A percentile compares a stretch with the other conserved stretches of the same genome.
phyloP scores from a whole-genome alignment of 1,140 invertebrate species.

The Meloidogyne hapla region DNA sequence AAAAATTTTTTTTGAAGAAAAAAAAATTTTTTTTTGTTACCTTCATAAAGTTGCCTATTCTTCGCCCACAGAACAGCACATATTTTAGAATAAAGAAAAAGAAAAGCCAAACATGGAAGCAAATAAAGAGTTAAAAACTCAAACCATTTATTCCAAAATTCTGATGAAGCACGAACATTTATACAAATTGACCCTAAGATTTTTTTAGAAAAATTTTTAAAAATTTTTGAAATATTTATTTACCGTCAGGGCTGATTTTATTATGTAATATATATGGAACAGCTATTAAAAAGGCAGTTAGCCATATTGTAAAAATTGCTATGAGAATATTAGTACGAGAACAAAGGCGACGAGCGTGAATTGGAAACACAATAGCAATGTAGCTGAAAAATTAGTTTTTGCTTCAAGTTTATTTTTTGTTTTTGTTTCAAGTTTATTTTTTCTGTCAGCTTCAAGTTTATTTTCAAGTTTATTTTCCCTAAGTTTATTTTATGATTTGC shows the following conservation, averaged over 20 bases:
- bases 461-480: neutral
- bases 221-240: neutral
- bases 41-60: slow-evolving; percentile 55
- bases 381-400: slow-evolving; percentile 44
- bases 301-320: slow-evolving; percentile 47
- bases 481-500: slow-evolving; percentile 6
- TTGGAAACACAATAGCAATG: slow-evolving; percentile 59
- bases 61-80: slow-evolving; percentile 57
- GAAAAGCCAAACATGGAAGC: slow-evolving; percentile 55
- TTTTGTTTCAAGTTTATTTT: neutral
- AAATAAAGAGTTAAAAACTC: slow-evolving; percentile 58
- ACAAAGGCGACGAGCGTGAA: slow-evolving; percentile 56
- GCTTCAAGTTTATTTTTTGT: neutral
- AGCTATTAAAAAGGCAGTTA: slow-evolving; percentile 48
- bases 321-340: slow-evolving; percentile 54
- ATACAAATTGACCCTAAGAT: slow-evolving; percentile 2
- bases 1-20: neutral
- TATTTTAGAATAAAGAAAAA: slow-evolving; percentile 54
- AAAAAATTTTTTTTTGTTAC: slow-evolving; percentile 9
- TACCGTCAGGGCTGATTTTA: slow-evolving; percentile 37
- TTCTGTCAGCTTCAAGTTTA: neutral
- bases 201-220: neutral
- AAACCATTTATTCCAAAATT: slow-evolving; percentile 39
- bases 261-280: slow-evolving; percentile 55
- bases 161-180: slow-evolving; percentile 9